Evolutionary conservation across 1,140 invertebrate species (phyloP), one percentile per base, ranked within the genome.

Genomic region (Caenorhabditis remanei): DNA sequence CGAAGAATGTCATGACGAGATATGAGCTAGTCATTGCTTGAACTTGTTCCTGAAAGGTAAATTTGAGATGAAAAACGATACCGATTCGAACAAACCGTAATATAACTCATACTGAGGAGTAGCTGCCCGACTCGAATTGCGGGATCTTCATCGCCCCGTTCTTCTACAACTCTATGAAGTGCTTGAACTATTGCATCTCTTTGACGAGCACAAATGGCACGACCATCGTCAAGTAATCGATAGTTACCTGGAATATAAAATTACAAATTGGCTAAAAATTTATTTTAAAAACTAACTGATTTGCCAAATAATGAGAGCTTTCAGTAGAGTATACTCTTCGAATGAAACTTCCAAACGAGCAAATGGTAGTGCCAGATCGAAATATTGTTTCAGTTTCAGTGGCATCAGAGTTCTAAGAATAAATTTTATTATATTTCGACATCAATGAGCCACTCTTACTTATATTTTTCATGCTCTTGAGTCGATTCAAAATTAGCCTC

Each of bases 241-340:
- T 87, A 87, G 40, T 83, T 79, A 67, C 86, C 85, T 86, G 79
- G n/a, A 82, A 43, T n/a, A 24, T 16, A 7, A 50, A 40, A 40
- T 61, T n/a, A 1, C 19, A 58, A 19, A 11, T 16, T 58, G 19
- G 11, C 50, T 63, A 3, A 0, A 65, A 63, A 40, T 6, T 8
- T 85, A 43, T 40, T 41, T 71, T 71, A 46, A 7, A 24, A 7
- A 82, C 85, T 82, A 58, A 87, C 87, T 87, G 11, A 88, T 53
- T 50, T 88, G 87, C 87, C 87, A 88, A 24, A 88, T 84, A 11
- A 67, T 86, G 19, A 88, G 71, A 53, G 85, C 71, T 41, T 88
- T 88, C 46, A 88, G 56, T 2, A 86, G 53, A 1, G 53, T 71
- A 53, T 84, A 88, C 40, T 88, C 87, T 50, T 84, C 87, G 21